Evolutionary conservation across 1,140 invertebrate species (phyloP).

Genomic region (Drosophila ananassae): DNA sequence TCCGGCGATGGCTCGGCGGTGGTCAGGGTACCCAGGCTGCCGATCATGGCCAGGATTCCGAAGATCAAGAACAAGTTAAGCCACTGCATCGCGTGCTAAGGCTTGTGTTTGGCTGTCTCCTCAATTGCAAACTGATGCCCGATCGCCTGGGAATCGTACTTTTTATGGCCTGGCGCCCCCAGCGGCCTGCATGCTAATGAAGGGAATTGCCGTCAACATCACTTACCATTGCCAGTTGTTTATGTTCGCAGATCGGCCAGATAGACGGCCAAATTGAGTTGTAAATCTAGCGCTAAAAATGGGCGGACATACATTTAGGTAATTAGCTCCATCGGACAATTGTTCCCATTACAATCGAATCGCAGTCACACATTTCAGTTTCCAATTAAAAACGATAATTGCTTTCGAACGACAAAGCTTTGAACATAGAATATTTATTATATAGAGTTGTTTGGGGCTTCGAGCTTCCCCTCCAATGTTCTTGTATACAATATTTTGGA

Average conservation of each 20-base stretch:
- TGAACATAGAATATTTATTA: slow-evolving; percentile 15
- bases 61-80: slow-evolving; percentile 69
- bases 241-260: slow-evolving; percentile 60
- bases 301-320: slow-evolving; percentile 76
- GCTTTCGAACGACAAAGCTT: slow-evolving; percentile 9
- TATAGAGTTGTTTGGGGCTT: neutral
- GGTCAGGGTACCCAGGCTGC: slow-evolving; percentile 56
- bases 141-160: neutral
- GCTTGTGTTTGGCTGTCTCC: neutral
- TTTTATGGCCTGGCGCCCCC: slow-evolving; percentile 43
- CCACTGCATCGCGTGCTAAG: slow-evolving; percentile 68
- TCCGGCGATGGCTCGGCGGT: slow-evolving; percentile 60
- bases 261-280: slow-evolving; percentile 66
- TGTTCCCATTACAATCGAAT: slow-evolving; percentile 46
- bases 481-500: slow-evolving; percentile 22
- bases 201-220: slow-evolving; percentile 70
- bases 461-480: neutral
- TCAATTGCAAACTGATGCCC: slow-evolving; percentile 47
- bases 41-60: slow-evolving; percentile 64
- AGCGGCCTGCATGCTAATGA: slow-evolving; percentile 48
- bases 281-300: slow-evolving; percentile 76
- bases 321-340: slow-evolving; percentile 58
- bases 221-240: slow-evolving; percentile 59
- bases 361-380: slow-evolving; percentile 29
- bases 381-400: slow-evolving; percentile 8